Evolutionary conservation across 2,888 invertebrate genomes (phyloP).

Genomic region (Eurytoma californica): DNA sequence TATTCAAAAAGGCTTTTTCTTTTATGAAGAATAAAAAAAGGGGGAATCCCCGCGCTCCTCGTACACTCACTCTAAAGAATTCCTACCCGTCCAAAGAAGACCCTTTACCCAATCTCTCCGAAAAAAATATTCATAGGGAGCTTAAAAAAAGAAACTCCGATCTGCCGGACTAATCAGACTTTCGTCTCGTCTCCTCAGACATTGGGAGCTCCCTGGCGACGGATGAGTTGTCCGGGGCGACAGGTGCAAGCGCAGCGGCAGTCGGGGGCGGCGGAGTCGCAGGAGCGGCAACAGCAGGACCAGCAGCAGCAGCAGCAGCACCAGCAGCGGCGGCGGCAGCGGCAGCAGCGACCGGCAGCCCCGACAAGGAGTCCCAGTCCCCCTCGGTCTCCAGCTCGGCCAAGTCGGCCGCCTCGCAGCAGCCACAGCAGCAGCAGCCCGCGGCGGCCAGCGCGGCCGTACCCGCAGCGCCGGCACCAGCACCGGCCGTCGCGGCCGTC

Average conservation of each 20-base stretch:
- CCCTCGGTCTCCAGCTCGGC: constrained; percentile 28
- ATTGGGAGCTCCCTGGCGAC: constrained; percentile 70
- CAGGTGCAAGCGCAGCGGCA: constrained; percentile 71
- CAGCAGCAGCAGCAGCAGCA: constrained; percentile 63
- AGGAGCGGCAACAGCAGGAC: background rate
- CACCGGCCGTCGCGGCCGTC: constrained; percentile 60
- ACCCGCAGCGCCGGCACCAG: constrained; percentile 63
- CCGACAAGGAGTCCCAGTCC: constrained; percentile 46
- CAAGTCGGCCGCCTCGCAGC: constrained; percentile 33
- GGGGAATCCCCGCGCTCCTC: no score
- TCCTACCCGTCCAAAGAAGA: no score
- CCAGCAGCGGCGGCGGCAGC: constrained; percentile 59
- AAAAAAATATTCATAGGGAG: no score
- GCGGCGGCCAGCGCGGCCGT: constrained; percentile 70
- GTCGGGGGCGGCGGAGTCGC: constrained; percentile 73
- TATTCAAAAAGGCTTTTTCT: no score
- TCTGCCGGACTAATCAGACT: background rate
- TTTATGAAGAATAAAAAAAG: no score
- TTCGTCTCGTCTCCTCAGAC: constrained; percentile 58
- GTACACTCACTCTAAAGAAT: no score
- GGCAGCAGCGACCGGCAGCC: constrained; percentile 56
- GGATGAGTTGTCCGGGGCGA: constrained; percentile 73
- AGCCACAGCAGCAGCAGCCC: constrained; percentile 66
- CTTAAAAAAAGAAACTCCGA: no score
- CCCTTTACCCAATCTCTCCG: no score